Evolutionary conservation across 35 echinoderm and acorn worm genomes (phyloP).

Genomic region (Diadema setosum): DNA sequence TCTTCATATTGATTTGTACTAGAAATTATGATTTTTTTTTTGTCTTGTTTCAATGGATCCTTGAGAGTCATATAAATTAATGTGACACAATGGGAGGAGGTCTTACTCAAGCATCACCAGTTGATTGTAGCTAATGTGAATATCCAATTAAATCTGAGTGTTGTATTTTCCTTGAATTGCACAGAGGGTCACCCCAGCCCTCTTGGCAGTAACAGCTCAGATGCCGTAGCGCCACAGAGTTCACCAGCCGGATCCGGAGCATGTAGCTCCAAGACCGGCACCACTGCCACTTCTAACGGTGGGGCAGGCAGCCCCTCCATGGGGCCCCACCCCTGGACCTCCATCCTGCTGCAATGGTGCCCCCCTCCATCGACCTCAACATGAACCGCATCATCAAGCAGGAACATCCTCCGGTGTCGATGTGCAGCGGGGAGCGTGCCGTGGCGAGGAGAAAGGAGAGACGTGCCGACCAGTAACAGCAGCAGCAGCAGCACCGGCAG

Average conservation of each 20-base stretch:
- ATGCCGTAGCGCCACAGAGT: slow-evolving; percentile 24
- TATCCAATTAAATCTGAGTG: too few species aligned
- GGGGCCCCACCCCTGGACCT: neutral
- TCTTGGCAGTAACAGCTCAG: neutral
- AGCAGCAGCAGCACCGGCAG: neutral
- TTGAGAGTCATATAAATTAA: too few species aligned
- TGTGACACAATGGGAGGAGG: too few species aligned
- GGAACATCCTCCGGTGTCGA: neutral
- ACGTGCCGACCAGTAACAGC: neutral
- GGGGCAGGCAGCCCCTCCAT: too few species aligned
- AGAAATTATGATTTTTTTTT: too few species aligned
- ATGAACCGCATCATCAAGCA: slow-evolving; percentile 51
- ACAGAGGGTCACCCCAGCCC: slow-evolving; percentile 10
- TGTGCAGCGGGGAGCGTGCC: slow-evolving; percentile 8
- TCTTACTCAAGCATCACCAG: too few species aligned
- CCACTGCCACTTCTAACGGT: too few species aligned
- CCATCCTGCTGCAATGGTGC: neutral
- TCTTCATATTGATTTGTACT: too few species aligned
- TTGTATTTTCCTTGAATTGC: too few species aligned
- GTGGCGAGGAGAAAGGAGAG: neutral
- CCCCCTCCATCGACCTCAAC: slow-evolving; percentile 34
- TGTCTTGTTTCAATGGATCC: too few species aligned
- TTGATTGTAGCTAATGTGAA: too few species aligned
- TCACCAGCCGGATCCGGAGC: neutral
- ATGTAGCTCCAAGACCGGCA: neutral